These are phyloP conservation scores for Atlantisia rogersi DNA, from an alignment of 2,113 vertebrate genomes.

Conservation along the genomic window DNA sequence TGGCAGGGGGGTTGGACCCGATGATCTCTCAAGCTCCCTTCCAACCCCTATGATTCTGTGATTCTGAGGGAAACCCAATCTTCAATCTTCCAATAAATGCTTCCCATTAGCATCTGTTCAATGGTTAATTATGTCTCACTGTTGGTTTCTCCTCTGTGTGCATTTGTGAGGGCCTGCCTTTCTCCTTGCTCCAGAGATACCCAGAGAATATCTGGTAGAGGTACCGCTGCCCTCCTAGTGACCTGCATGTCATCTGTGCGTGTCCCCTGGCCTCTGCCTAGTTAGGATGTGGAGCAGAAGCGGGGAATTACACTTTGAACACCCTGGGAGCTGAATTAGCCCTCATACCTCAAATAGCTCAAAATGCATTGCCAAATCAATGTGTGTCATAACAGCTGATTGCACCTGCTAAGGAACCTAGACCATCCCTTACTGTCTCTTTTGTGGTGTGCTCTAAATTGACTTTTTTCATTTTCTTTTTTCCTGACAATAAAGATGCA, in stretches of 20 bases:
- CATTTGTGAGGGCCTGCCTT: background rate
- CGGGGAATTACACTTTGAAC: background rate
- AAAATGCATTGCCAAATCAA: background rate
- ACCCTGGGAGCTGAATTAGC: background rate
- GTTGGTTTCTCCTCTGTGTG: background rate
- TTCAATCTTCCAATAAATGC: background rate
- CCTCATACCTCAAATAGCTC: background rate
- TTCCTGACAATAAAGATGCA: background rate
- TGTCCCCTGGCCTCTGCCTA: background rate
- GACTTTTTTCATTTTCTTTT: background rate
- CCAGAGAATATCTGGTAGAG: slow-evolving; percentile 9
- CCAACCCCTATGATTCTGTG: no score
- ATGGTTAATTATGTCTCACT: slow-evolving; percentile 34
- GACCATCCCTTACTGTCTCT: background rate
- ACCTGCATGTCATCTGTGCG: background rate
- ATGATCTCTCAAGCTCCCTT: no score
- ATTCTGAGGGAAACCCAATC: background rate
- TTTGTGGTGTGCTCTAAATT: background rate
- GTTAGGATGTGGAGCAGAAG: slow-evolving; percentile 42
- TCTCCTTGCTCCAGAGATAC: background rate
- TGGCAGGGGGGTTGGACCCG: no score
- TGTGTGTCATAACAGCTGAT: background rate
- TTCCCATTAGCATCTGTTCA: slow-evolving; percentile 35
- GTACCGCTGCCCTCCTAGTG: background rate
- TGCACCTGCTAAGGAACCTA: background rate